Percentiles rank a stretch among this genome's conserved stretches.
Conservation (phyloP, 2,113 vertebrate genomes). For the Saccopteryx leptura region DNA sequence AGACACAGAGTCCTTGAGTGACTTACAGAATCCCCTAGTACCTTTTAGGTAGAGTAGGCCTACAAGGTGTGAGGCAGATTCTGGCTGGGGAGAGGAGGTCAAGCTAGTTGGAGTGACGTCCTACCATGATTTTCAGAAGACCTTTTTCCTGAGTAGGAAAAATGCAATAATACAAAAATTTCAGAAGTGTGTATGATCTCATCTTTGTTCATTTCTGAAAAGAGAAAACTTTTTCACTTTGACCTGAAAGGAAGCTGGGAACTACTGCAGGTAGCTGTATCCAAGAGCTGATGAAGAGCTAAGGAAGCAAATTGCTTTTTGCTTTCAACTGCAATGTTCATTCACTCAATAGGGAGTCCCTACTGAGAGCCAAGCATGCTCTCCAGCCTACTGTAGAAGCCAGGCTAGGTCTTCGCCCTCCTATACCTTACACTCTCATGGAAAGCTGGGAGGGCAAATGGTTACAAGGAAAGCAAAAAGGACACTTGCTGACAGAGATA, state of each 20-base stretch:
- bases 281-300: neutral
- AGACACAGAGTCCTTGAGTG: neutral
- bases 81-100: neutral
- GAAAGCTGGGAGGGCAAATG: neutral
- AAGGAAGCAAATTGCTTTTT: neutral
- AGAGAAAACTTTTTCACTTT: neutral
- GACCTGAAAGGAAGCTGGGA: neutral
- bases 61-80: neutral
- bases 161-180: neutral
- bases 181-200: neutral
- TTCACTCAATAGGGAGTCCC: neutral
- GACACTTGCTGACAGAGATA: neutral
- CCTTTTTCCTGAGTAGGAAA: conserved; percentile 27
- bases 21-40: neutral
- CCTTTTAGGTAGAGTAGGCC: neutral
- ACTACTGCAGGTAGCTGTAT: neutral
- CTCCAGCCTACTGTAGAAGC: neutral
- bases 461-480: neutral
- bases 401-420: neutral
- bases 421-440: neutral
- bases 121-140: neutral
- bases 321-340: neutral
- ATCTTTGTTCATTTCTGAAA: conserved; percentile 29
- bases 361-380: neutral
- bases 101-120: neutral